A percentile compares a stretch with the other conserved stretches of the same genome.
Conservation (phyloP, 2,888 invertebrate species). For the Xestobium rufovillosum region DNA sequence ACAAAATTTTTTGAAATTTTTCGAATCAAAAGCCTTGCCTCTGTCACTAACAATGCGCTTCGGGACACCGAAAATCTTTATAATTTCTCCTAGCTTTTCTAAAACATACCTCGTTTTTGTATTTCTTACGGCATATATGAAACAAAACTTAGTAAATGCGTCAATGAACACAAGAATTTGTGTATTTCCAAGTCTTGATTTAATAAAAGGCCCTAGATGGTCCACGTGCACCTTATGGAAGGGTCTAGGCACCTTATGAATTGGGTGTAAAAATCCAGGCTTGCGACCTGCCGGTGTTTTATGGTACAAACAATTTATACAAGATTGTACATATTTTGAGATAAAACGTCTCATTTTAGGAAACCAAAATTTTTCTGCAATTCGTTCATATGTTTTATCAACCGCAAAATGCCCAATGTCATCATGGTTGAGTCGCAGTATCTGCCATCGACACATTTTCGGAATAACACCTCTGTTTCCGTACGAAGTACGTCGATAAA, state of each 20-base stretch:
- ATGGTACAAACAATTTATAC: slow-evolving; percentile 17
- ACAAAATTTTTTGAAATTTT: slow-evolving; percentile 32
- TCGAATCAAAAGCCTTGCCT: slow-evolving; percentile 35
- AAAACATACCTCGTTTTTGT: slow-evolving; percentile 30
- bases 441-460: slow-evolving; percentile 5
- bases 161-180: slow-evolving; percentile 35
- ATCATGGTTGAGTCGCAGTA: slow-evolving; percentile 10
- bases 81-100: slow-evolving; percentile 27
- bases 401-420: slow-evolving; percentile 12
- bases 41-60: slow-evolving; percentile 34
- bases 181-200: slow-evolving; percentile 29
- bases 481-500: too few species aligned
- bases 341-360: slow-evolving; percentile 13
- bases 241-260: slow-evolving; percentile 15
- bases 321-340: slow-evolving; percentile 13
- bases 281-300: slow-evolving; percentile 18
- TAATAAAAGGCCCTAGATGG: slow-evolving; percentile 38
- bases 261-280: slow-evolving; percentile 17
- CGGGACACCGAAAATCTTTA: slow-evolving; percentile 29
- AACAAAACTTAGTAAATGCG: slow-evolving; percentile 35
- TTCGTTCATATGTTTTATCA: slow-evolving; percentile 11
- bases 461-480: too few species aligned
- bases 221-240: slow-evolving; percentile 30
- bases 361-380: slow-evolving; percentile 8
- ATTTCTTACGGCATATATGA: slow-evolving; percentile 30